Percentiles rank a stretch among this genome's conserved stretches.
Conservation (phyloP, 2,113 vertebrate genomes). For the Cisticola juncidis region DNA sequence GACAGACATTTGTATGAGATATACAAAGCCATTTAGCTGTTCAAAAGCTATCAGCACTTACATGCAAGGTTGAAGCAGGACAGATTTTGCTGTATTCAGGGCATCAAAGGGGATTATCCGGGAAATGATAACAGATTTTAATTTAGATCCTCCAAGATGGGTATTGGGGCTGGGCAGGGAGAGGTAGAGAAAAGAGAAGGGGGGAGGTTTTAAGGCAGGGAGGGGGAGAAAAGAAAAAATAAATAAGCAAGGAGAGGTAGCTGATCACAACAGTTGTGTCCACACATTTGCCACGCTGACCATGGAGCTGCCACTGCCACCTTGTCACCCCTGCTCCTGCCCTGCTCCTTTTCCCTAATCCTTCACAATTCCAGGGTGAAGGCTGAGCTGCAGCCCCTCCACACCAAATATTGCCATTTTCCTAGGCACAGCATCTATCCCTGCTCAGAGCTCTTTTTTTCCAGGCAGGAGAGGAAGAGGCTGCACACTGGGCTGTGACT, state of each 20-base stretch:
- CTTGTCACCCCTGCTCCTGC: background rate
- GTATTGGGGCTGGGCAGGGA: conserved; percentile 1
- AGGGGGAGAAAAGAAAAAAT: background rate
- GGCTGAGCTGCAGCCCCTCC: fast-evolving
- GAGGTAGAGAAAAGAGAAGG: background rate
- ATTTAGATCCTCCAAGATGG: conserved; percentile 76
- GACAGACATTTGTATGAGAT: conserved; percentile 62
- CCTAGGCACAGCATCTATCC: background rate
- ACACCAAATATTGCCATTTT: background rate
- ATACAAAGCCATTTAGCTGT: conserved; percentile 68
- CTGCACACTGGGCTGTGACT: background rate
- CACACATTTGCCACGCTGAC: background rate
- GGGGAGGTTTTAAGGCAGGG: background rate
- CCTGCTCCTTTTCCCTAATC: background rate
- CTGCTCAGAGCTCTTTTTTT: background rate
- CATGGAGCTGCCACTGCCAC: background rate
- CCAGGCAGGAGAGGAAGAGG: background rate
- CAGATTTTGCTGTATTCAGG: conserved; percentile 61
- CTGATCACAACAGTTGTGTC: background rate
- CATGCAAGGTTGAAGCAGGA: conserved; percentile 65
- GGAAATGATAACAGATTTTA: conserved; percentile 79
- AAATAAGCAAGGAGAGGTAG: background rate
- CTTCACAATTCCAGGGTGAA: background rate
- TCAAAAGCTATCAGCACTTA: conserved; percentile 71
- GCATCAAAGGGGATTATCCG: conserved; percentile 78